Conservation (phyloP, 2,888 invertebrate genomes). For the Tipula lateralis region DNA sequence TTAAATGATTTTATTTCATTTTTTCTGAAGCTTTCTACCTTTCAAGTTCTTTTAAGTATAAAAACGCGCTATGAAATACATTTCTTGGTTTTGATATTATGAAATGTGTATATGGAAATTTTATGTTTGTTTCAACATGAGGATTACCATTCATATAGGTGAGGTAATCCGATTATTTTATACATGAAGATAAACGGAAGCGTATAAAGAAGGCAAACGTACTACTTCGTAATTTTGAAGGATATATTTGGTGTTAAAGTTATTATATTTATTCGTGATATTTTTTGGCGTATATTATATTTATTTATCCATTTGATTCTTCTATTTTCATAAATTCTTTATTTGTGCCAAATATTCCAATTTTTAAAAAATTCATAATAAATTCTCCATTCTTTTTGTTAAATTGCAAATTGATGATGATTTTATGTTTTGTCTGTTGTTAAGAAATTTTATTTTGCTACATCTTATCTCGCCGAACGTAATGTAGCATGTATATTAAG, state of each 20-base stretch:
- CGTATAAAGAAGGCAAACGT: not conserved
- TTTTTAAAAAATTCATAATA: not conserved
- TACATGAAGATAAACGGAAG: not conserved
- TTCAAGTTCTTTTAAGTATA: not conserved
- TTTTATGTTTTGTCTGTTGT: not conserved
- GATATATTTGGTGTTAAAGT: not conserved
- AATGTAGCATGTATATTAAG: not conserved
- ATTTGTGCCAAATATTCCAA: not conserved
- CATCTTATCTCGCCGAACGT: not conserved
- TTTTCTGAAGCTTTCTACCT: not conserved
- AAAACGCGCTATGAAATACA: not conserved
- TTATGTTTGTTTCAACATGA: not conserved
- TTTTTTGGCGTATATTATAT: no score
- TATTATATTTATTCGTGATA: no score
- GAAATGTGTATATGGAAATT: conserved; percentile 24
- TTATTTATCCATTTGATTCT: no score
- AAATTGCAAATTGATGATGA: conserved; percentile 19
- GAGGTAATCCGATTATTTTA: not conserved
- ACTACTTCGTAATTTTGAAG: not conserved
- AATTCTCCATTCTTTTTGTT: not conserved
- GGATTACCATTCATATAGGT: conserved; percentile 9
- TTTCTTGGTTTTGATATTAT: not conserved
- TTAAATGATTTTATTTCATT: not conserved
- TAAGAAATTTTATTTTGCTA: not conserved
- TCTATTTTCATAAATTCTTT: no score